These are phyloP conservation scores for Iselma pallidipennis DNA, from an alignment of 2,888 invertebrate genomes.

Conservation along the genomic window DNA sequence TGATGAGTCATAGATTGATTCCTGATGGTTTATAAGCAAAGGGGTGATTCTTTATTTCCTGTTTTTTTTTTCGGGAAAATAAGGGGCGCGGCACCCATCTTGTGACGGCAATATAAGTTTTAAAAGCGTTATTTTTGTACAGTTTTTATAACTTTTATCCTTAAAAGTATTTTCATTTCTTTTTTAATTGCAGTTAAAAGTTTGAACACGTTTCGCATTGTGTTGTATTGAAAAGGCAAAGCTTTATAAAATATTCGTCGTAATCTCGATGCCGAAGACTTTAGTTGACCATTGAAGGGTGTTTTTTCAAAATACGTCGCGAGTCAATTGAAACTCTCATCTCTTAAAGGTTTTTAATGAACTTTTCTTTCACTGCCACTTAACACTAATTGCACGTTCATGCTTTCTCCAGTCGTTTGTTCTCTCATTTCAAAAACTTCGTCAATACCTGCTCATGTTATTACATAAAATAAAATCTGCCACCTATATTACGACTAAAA, in stretches of 20 bases:
- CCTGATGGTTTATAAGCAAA: not conserved
- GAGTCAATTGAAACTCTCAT: constrained; percentile 41
- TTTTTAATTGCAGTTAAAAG: constrained; percentile 42
- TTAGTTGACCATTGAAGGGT: constrained; percentile 41
- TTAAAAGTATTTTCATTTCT: constrained; percentile 39
- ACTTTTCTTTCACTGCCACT: constrained; percentile 47
- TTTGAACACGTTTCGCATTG: constrained; percentile 39
- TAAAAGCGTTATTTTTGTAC: constrained; percentile 31
- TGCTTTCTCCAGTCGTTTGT: constrained; percentile 28
- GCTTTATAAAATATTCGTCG: constrained; percentile 38
- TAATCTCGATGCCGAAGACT: constrained; percentile 36
- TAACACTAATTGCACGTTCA: constrained; percentile 47
- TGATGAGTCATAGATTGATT: not conserved
- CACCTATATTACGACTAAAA: no score
- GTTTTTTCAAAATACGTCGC: constrained; percentile 38
- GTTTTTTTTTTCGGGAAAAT: constrained; percentile 3
- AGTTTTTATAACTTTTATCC: constrained; percentile 28
- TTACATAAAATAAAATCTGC: not conserved
- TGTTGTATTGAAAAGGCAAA: constrained; percentile 37
- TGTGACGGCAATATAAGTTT: constrained; percentile 22
- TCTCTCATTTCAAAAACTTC: not conserved
- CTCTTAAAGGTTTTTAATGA: constrained; percentile 45
- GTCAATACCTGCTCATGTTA: not conserved
- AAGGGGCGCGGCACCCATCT: constrained; percentile 3
- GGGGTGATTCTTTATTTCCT: not conserved